Evolutionary conservation across 2,113 vertebrate species (phyloP).

Genomic region (Sula dactylatra): DNA sequence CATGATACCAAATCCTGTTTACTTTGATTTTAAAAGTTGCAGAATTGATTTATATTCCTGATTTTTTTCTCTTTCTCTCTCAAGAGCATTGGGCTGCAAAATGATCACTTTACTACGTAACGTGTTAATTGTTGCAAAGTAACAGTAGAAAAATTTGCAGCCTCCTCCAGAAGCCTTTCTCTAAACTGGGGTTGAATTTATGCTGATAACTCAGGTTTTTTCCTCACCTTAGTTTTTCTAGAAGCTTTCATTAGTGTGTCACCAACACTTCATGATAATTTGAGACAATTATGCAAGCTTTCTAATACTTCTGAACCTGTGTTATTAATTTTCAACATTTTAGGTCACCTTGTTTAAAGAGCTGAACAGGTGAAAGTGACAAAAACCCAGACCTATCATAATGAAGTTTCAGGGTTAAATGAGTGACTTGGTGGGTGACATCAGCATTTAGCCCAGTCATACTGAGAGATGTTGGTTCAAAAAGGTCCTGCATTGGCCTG

Average conservation of each 20-base stretch:
- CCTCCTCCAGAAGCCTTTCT: background rate
- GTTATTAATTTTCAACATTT: background rate
- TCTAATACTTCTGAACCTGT: background rate
- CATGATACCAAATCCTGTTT: background rate
- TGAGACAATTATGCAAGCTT: background rate
- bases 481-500: background rate
- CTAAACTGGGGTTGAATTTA: background rate
- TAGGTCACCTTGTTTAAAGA: background rate
- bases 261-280: background rate
- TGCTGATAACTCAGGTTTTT: background rate
- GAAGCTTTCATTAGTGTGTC: background rate
- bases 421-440: background rate
- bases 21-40: background rate
- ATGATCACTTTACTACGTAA: background rate
- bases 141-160: background rate
- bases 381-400: background rate
- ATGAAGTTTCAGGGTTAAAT: background rate
- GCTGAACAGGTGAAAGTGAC: background rate
- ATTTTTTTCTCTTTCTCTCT: background rate
- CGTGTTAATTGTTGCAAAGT: background rate
- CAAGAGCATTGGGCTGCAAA: background rate
- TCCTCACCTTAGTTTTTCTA: background rate
- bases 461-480: background rate
- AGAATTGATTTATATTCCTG: background rate
- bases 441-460: background rate